Evolutionary conservation across 2,113 vertebrate species (phyloP), one percentile per base, ranked within the genome.

Genomic region (Etheostoma spectabile): DNA sequence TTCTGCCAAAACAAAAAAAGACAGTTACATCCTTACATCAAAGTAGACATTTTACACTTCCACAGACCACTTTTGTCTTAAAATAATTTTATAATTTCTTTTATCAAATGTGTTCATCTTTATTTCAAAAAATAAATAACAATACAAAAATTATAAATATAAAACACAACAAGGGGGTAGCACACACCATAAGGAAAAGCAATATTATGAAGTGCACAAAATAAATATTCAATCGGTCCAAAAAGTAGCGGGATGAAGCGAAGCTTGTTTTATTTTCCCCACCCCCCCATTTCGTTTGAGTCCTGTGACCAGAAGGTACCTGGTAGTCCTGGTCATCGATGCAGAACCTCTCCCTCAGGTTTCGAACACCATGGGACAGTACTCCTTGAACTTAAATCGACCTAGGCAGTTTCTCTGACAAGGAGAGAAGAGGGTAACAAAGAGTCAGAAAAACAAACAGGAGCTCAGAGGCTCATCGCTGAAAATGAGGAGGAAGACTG

Each of bases 271-370:
- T 42, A 42, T 42, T 42, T 10, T 42, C 3, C 38, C 38, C 38
- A 42, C n/a, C 38, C 8, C 38, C 38, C 11, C 38, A 42, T 42
- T 42, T 42, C 7, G 38, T 13, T 42, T 38, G 51, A 13, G 16
- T 56, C 27, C 52, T 30, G 13, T 56, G 6, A 15, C n/a, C 16
- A 6, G 1, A 3, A 6, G 1, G 90, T 91, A 98, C 97, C 97
- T 98, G 97, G 90, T 99, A 99, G 91, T 99, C 97, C 88, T 99
- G 97, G 88, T 99, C 97, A 0, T 98, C 97, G 2, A 99, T 98
- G 74, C 95, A 96, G 82, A 99, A 99, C 70, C 97, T 94, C 80
- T 99, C 97, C 27, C 97, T 94, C 57, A 99, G 96, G 93, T 99
- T 99, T 48, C 97, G 93, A 99, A 99, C 91, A 99, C 97, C 97